Conservation (phyloP, 2,113 vertebrate species). For the human (Homo sapiens) region GRCh38 chr5:112653501-112654000, state of each 20-base stretch:
- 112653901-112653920: slow-evolving; percentile 24
- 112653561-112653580: not conserved
- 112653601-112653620: not conserved
- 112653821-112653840: slow-evolving; percentile 30
- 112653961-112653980: slow-evolving; percentile 42
- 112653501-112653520: not conserved
- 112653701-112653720: not conserved
- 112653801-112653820: slow-evolving; percentile 22
- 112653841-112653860: slow-evolving; percentile 47
- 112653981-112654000: not conserved
- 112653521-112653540: not conserved
- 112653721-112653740: not conserved
- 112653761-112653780: not conserved
- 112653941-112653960: not conserved
- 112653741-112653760: not conserved
- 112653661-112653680: not conserved
- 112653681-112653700: not conserved
- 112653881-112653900: not conserved
- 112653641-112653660: not conserved
- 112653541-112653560: not conserved
- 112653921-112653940: slow-evolving; percentile 58
- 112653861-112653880: not conserved
- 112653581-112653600: not conserved
- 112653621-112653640: not conserved
- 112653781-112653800: slow-evolving; percentile 31